Evolutionary conservation across 2,113 vertebrate species (phyloP), one percentile per base, ranked within the genome.

Genomic region (Dipodomys spectabilis): DNA sequence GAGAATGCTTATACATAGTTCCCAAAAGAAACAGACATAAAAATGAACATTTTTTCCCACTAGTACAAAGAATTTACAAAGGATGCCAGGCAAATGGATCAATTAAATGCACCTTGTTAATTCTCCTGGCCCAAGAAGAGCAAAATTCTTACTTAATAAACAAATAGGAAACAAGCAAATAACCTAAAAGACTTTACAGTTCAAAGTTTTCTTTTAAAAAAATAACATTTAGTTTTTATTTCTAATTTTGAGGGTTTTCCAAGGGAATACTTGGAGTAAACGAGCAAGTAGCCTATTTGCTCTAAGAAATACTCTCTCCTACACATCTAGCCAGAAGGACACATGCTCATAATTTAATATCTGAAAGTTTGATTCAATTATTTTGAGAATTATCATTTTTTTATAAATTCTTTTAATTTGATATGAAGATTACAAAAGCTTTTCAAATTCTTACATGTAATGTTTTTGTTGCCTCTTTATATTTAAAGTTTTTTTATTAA

Each of bases 291-390:
- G 16, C 13, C 82, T 86, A 69, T 18, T 57, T 80, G 30, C 74
- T 82, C 93, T 93, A 28, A 65, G 35, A 93, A 69, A 78, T 64
- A 49, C 28, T 62, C 10, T 88, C 30, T 60, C 13, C 5, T 7
- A 39, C 77, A 30, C 16, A 80, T 92, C 69, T 78, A 79, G 68
- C 45, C 69, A 44, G 35, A 84, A 84, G 73, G 82, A 89, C 77
- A 28, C 39, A 20, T 67, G 22, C 23, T 90, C 49, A 73, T 39
- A 92, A 35, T 81, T 82, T 73, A 35, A 7, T 89, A 78, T 82
- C 86, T 91, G 60, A 85, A 85, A 27, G 7, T 74, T 82, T 92
- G 60, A 91, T 84, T 96, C 94, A 77, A 86, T 89, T 91, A 88
- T 57, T 83, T 88, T 35, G 18, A 83, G 44, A 72, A 69, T 67